A percentile compares a stretch with the other conserved stretches of the same genome.
phyloP scores from a whole-genome alignment of 2,888 invertebrate species.

The Cheiracanthium punctorium region DNA sequence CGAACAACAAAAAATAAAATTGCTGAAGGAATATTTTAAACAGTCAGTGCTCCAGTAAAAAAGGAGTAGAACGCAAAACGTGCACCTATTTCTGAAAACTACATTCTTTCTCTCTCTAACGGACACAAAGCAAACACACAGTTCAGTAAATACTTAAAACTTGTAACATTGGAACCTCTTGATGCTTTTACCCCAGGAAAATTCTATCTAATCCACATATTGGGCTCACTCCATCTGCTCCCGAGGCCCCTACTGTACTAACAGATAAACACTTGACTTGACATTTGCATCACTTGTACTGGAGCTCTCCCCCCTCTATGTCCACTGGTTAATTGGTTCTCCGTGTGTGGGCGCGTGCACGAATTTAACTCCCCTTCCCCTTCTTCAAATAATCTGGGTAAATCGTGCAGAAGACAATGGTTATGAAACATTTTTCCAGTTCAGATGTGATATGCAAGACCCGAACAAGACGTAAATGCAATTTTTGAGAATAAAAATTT shows the following conservation, averaged over 20 bases:
- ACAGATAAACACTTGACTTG: slow-evolving; percentile 60
- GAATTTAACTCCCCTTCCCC: neutral
- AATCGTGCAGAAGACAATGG: too few relatives aligned
- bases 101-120: too few relatives aligned
- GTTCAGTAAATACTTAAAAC: neutral
- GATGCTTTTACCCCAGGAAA: neutral
- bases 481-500: too few relatives aligned
- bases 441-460: too few relatives aligned
- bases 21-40: too few relatives aligned
- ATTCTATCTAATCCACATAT: slow-evolving; percentile 3
- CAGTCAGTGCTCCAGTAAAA: too few relatives aligned
- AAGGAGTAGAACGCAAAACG: too few relatives aligned
- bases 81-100: too few relatives aligned
- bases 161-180: neutral
- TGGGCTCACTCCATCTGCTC: neutral
- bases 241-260: neutral
- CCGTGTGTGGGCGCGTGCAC: slow-evolving; percentile 42
- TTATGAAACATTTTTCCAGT: too few relatives aligned
- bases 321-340: slow-evolving; percentile 46
- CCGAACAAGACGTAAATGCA: too few relatives aligned
- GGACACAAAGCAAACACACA: neutral
- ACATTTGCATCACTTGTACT: slow-evolving; percentile 4
- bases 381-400: too few relatives aligned
- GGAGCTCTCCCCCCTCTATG: neutral
- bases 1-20: too few relatives aligned